Evolutionary conservation across 1,140 invertebrate genomes (phyloP).

Genomic region (Drosophila arawakana): DNA sequence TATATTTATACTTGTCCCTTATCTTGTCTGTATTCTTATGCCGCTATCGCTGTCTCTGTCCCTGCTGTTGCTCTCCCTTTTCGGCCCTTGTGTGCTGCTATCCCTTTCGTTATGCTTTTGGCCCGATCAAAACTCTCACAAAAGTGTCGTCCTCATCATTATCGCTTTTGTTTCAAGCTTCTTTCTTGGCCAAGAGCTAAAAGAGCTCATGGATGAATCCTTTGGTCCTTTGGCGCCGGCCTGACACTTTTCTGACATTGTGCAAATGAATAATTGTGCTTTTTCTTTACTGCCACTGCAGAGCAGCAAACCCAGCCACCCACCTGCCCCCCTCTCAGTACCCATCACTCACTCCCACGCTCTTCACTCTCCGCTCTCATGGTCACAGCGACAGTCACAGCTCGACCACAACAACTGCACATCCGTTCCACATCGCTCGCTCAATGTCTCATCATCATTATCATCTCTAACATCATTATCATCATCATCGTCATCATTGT

Average conservation of each 20-base stretch:
- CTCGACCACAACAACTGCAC: constrained; percentile 77
- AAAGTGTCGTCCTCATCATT: constrained; percentile 73
- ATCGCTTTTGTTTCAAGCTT: constrained; percentile 69
- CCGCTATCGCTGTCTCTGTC: constrained; percentile 7
- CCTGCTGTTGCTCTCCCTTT: background rate
- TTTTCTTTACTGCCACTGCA: constrained; percentile 64
- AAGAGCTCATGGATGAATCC: constrained; percentile 59
- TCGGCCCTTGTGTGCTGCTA: constrained; percentile 4
- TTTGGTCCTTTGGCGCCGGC: constrained; percentile 79
- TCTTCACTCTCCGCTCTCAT: too few species aligned
- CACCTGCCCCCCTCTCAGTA: background rate
- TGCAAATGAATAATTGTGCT: constrained; percentile 82
- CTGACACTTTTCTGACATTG: constrained; percentile 81
- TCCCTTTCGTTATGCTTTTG: constrained; percentile 39
- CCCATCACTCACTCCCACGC: constrained; percentile 1
- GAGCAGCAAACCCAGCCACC: background rate
- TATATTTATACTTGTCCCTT: constrained; percentile 20
- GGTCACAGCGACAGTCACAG: constrained; percentile 32
- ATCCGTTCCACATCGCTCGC: constrained; percentile 80
- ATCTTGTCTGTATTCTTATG: constrained; percentile 11
- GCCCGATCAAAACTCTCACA: constrained; percentile 54
- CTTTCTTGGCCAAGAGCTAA: constrained; percentile 37
- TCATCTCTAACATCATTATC: constrained; percentile 49
- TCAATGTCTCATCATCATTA: constrained; percentile 74
- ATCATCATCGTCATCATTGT: constrained; percentile 54